phyloP scores from a whole-genome alignment of 2,797 vertebrate species.

The Sternarchorhynchus goeldii region DNA sequence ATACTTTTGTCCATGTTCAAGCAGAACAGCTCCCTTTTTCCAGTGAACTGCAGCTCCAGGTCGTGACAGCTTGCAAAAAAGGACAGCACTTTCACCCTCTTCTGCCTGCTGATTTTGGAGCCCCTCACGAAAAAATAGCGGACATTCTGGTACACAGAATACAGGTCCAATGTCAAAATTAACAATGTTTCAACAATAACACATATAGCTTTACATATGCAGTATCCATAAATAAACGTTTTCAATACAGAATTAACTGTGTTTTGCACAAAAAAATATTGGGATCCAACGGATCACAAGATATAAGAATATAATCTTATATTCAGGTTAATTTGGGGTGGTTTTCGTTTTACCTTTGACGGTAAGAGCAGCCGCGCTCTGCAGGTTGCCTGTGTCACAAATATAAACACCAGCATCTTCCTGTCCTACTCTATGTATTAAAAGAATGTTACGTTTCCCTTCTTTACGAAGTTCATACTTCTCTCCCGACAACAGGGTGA shows the following conservation, averaged over 20 bases:
- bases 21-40: conserved; percentile 78
- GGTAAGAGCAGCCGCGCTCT: conserved; percentile 75
- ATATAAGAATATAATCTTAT: not conserved
- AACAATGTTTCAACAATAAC: not conserved
- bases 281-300: not conserved
- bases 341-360: conserved; percentile 66
- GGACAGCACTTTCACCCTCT: conserved; percentile 73
- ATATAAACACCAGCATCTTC: conserved; percentile 84
- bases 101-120: conserved; percentile 77
- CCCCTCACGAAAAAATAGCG: conserved; percentile 51
- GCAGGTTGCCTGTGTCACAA: conserved; percentile 81
- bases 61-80: conserved; percentile 84
- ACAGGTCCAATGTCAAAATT: not conserved
- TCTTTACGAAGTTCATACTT: conserved; percentile 74
- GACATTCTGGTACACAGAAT: conserved; percentile 55
- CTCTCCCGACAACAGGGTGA: conserved; percentile 64
- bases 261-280: too few relatives aligned
- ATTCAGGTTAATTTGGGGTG: not conserved
- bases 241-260: too few relatives aligned
- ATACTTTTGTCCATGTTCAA: conserved; percentile 77
- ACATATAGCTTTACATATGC: too few relatives aligned
- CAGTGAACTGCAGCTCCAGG: conserved; percentile 71
- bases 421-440: conserved; percentile 68
- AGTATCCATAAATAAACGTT: too few relatives aligned
- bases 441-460: conserved; percentile 71